A percentile compares a stretch with the other conserved stretches of the same genome.
phyloP scores from a whole-genome alignment of 1,140 invertebrate genomes.

The Oscheius sp. region DNA sequence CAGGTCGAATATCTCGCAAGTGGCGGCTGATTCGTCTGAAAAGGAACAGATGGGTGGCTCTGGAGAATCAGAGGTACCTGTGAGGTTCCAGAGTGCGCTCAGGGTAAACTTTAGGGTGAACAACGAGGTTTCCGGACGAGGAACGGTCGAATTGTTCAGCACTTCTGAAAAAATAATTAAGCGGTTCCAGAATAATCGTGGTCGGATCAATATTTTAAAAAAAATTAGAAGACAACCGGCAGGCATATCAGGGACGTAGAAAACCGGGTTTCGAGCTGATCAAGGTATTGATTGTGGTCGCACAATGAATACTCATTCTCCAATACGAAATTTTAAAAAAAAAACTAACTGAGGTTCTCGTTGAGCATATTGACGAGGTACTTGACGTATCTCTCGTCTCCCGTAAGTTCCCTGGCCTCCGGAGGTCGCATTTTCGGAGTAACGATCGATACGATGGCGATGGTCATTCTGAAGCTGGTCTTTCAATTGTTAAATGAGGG shows the following conservation, averaged over 20 bases:
- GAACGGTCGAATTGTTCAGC: not conserved
- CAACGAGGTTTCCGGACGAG: constrained; percentile 66
- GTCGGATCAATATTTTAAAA: too few relatives aligned
- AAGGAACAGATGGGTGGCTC: constrained; percentile 13
- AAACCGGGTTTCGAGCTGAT: too few relatives aligned
- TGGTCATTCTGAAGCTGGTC: constrained; percentile 70
- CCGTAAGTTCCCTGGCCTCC: constrained; percentile 73
- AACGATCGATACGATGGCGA: constrained; percentile 77
- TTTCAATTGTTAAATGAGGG: not conserved
- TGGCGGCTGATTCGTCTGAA: constrained; percentile 72
- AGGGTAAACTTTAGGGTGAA: constrained; percentile 79
- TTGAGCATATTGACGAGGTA: constrained; percentile 73
- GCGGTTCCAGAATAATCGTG: too few relatives aligned
- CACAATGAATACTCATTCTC: too few relatives aligned
- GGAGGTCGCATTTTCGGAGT: constrained; percentile 72
- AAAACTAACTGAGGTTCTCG: constrained; percentile 62
- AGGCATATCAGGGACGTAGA: too few relatives aligned
- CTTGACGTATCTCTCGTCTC: constrained; percentile 72
- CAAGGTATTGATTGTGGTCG: too few relatives aligned
- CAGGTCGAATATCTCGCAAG: constrained; percentile 73
- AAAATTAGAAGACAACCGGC: too few relatives aligned
- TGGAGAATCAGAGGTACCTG: constrained; percentile 62
- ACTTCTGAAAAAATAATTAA: not conserved
- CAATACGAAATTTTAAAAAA: not conserved
- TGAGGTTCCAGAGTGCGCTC: constrained; percentile 79